Evolutionary conservation across 2,888 invertebrate genomes (phyloP), one percentile per base, ranked within the genome.

Genomic region (Erebia palarica): DNA sequence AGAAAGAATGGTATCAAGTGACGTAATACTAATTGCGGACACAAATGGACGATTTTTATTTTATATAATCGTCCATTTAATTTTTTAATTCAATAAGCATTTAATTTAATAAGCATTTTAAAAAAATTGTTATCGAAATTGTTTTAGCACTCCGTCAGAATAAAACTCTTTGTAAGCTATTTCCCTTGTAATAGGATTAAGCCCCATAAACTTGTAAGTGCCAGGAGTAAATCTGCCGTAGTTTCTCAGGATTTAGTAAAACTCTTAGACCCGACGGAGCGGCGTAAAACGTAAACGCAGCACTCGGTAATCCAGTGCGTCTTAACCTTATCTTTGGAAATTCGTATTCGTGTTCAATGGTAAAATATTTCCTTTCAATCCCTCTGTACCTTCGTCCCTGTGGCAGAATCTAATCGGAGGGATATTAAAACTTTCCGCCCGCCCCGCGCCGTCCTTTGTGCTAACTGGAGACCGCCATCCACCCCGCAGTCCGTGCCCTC

Each of bases 351-450:
- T 82, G 86, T 86, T 89, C 86, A 87, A 87, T 85, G 83, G 80
- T 80, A 80, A 86, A 87, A 82, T 82, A 84, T 86, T 86, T 86
- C 83, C 84, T 84, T 86, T 84, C 83, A 84, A 83, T 85, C 82
- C 81, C 75, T 78, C 78, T 79, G 76, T 84, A 83, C 84, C 84
- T 84, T 83, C 85, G 82, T 85, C 84, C 84, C 81, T 88, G 86
- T 80, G 87, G 88, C 86, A 87, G 87, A 86, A 91, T 90, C 91
- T 89, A 90, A 91, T 91, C 90, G 87, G 85, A 86, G 87, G 88
- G 91, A 92, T 92, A 92, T 93, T 92, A 92, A 92, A 93, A 93
- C 87, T 91, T 92, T 91, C 86, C 85, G 84, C 84, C 85, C 84
- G 83, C 84, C 80, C 83, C 83, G 80, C 83, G 81, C 78, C 78